Evolutionary conservation across 2,113 vertebrate species (phyloP).

Genomic region (Muscicapa adusta): DNA sequence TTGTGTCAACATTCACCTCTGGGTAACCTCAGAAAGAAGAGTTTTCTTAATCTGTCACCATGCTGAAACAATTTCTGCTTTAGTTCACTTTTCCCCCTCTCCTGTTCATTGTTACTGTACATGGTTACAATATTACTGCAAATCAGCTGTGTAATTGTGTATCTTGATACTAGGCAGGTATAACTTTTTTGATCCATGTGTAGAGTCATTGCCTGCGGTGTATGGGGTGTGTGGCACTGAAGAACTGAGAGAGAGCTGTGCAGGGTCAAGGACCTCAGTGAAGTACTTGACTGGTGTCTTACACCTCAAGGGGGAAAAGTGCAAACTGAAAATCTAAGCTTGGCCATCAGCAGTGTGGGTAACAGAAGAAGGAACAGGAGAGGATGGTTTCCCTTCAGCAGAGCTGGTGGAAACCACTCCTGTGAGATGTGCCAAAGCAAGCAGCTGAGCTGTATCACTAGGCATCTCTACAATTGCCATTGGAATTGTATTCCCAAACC

Average conservation of each 20-base stretch:
- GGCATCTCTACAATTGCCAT: neutral
- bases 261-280: neutral
- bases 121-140: neutral
- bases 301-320: neutral
- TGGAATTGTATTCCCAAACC: neutral
- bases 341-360: neutral
- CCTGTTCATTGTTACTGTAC: neutral
- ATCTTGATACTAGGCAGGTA: neutral
- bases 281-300: neutral
- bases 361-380: neutral
- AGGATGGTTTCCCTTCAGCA: neutral
- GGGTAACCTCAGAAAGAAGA: neutral
- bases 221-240: neutral
- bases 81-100: neutral
- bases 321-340: neutral
- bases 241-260: neutral
- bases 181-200: neutral
- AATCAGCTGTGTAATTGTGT: neutral
- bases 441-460: slow-evolving; percentile 13
- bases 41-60: neutral
- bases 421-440: neutral
- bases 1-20: neutral
- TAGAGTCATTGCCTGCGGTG: neutral
- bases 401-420: neutral
- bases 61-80: neutral